Evolutionary conservation across 2,797 vertebrate species (phyloP).

Genomic region (Trematomus bernacchii): DNA sequence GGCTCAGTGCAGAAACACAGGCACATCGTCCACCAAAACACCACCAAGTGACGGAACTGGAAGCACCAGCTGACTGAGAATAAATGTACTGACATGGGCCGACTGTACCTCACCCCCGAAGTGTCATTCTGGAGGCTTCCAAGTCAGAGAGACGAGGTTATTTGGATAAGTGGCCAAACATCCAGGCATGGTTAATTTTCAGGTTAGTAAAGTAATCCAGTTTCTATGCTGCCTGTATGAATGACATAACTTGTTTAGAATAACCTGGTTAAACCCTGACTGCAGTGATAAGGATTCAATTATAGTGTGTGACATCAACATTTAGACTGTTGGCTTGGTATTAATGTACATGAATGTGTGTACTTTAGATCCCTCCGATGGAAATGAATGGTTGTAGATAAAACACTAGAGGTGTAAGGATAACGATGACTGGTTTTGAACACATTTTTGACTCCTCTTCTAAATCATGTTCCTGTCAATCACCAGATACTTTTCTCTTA

Average conservation of each 20-base stretch:
- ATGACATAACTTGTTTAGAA: slow-evolving; percentile 41
- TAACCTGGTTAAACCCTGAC: slow-evolving; percentile 38
- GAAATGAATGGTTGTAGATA: slow-evolving; percentile 14
- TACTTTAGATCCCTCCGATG: slow-evolving; percentile 15
- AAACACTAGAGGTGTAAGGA: slow-evolving; percentile 2
- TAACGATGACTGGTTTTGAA: slow-evolving; percentile 14
- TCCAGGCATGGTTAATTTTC: slow-evolving; percentile 33
- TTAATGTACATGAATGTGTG: neutral
- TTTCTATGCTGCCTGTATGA: slow-evolving; percentile 35
- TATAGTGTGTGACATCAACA: slow-evolving; percentile 6
- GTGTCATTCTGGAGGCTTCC: slow-evolving; percentile 46
- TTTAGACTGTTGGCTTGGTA: neutral
- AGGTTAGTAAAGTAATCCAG: slow-evolving; percentile 36
- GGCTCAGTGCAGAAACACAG: slow-evolving; percentile 73
- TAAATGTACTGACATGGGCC: slow-evolving; percentile 36
- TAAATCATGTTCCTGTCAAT: slow-evolving; percentile 13
- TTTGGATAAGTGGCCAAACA: slow-evolving; percentile 32
- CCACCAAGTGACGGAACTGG: slow-evolving; percentile 50
- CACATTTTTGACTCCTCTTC: slow-evolving; percentile 20
- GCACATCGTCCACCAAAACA: slow-evolving; percentile 46
- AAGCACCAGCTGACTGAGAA: slow-evolving; percentile 57
- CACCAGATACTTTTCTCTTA: neutral
- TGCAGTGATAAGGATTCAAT: slow-evolving; percentile 25
- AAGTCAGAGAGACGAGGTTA: slow-evolving; percentile 26
- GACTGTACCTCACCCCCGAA: slow-evolving; percentile 24